Conservation (phyloP, 2,113 vertebrate species). For the Motacilla alba region DNA sequence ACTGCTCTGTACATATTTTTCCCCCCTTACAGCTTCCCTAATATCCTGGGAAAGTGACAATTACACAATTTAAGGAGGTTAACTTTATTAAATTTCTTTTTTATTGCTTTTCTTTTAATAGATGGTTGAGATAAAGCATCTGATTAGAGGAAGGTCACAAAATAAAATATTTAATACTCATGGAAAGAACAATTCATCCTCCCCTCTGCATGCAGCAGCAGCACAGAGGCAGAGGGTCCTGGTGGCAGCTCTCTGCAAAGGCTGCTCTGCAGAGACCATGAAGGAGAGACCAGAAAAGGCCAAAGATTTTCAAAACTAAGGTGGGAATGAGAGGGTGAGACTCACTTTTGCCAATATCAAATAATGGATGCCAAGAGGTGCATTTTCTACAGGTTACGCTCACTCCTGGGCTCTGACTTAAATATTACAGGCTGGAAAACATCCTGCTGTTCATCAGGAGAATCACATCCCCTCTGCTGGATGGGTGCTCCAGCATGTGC, state of each 20-base stretch:
- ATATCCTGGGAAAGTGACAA: conserved; percentile 39
- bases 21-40: conserved; percentile 5
- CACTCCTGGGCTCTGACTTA: neutral
- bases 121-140: conserved; percentile 6
- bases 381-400: neutral
- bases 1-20: neutral
- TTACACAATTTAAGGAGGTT: conserved; percentile 58
- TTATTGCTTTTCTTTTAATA: conserved; percentile 35
- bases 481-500: neutral
- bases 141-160: conserved; percentile 41
- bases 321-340: rapidly evolving
- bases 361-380: neutral
- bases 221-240: neutral
- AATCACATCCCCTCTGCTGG: neutral
- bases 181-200: neutral
- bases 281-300: neutral
- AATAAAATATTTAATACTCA: conserved; percentile 38
- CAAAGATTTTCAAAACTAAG: neutral
- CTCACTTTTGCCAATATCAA: neutral
- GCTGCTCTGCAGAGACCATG: rapidly evolving
- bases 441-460: neutral
- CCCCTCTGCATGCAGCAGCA: neutral
- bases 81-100: conserved; percentile 61
- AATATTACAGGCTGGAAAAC: neutral
- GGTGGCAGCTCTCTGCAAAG: neutral